Conservation (phyloP, 2,113 vertebrate species). For the Bombycilla garrulus region DNA sequence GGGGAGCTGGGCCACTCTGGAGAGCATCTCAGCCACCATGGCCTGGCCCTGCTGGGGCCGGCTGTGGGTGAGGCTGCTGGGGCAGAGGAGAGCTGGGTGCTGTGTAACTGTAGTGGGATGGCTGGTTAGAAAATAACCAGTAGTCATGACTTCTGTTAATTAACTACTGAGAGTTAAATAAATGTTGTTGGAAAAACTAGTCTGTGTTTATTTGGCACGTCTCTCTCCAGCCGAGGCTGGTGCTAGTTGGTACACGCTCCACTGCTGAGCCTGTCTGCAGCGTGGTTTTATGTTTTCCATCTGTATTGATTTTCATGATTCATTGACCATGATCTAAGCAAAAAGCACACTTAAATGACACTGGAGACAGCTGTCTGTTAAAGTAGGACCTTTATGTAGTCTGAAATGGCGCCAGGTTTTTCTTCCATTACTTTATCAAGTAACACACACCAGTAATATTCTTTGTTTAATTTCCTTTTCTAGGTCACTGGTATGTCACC, state of each 20-base stretch:
- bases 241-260: slow-evolving; percentile 21
- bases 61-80: not conserved
- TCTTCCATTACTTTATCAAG: slow-evolving; percentile 54
- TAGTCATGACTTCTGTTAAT: slow-evolving; percentile 14
- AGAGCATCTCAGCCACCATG: fast-evolving
- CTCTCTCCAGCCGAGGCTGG: not conserved
- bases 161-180: slow-evolving; percentile 1
- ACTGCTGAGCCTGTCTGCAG: not conserved
- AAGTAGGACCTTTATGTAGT: slow-evolving; percentile 61
- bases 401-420: slow-evolving; percentile 73
- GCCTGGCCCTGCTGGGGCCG: not conserved
- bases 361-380: slow-evolving; percentile 80
- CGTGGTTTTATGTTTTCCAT: not conserved
- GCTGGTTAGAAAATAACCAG: not conserved
- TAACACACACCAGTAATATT: slow-evolving; percentile 6
- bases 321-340: slow-evolving; percentile 65
- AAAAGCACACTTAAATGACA: slow-evolving; percentile 70
- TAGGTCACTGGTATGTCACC: not conserved
- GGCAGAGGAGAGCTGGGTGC: not conserved
- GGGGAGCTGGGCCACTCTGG: fast-evolving
- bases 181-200: not conserved
- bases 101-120: not conserved
- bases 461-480: slow-evolving; percentile 32
- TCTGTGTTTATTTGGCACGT: not conserved
- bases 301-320: slow-evolving; percentile 80